Conservation (phyloP, 2,113 vertebrate genomes). For the Rhineura floridana region DNA sequence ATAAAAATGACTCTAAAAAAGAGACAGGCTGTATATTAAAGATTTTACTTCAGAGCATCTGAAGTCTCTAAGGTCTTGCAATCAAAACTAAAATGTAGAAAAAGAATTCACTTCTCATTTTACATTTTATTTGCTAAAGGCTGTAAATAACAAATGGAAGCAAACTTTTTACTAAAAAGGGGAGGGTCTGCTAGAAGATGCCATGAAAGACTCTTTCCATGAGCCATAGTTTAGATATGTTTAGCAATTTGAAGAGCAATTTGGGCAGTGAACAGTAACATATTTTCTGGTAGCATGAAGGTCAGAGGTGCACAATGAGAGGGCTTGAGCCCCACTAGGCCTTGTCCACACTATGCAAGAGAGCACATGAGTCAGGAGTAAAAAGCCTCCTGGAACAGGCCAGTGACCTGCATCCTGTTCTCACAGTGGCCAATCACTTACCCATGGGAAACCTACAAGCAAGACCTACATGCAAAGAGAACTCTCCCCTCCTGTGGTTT, state of each 20-base stretch:
- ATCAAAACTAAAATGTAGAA: conserved; percentile 7
- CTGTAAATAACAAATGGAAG: background rate
- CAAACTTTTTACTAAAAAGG: conserved; percentile 1
- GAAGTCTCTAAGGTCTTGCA: conserved; percentile 1
- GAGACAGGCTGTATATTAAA: conserved; percentile 17
- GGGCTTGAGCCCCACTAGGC: no score
- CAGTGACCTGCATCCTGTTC: no score
- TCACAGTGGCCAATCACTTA: no score
- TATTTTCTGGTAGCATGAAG: background rate
- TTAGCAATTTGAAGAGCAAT: background rate
- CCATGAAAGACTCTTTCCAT: background rate
- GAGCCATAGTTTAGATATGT: background rate
- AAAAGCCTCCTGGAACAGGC: no score
- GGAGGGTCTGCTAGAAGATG: background rate
- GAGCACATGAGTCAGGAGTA: no score
- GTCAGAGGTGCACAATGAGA: no score
- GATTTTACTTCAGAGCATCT: conserved; percentile 18
- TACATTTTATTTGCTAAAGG: conserved; percentile 10
- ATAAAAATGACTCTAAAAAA: conserved; percentile 19
- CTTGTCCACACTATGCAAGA: no score
- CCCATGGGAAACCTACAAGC: no score
- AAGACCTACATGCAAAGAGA: no score
- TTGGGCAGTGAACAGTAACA: conserved; percentile 20
- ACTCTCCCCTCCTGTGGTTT: no score
- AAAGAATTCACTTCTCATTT: background rate